A percentile compares a stretch with the other conserved stretches of the same genome.
Conservation (phyloP, 1,140 invertebrate species). For the Procambarus virginalis region DNA sequence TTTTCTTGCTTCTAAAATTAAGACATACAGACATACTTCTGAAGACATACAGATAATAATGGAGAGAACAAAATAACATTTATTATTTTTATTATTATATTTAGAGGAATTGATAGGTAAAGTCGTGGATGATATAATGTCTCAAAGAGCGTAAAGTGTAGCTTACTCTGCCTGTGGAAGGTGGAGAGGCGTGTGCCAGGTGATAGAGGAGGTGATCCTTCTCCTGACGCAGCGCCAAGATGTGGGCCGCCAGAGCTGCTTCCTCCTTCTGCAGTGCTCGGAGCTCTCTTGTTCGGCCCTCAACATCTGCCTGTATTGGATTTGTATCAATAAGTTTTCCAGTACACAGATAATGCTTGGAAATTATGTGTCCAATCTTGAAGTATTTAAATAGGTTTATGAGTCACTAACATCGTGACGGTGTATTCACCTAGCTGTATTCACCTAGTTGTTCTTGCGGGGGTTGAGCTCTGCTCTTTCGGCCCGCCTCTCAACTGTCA, state of each 20-base stretch:
- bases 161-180: neutral
- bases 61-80: neutral
- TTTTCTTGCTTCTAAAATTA: neutral
- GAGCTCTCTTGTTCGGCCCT: slow-evolving; percentile 31
- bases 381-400: no score
- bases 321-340: neutral
- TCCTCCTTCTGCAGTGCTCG: slow-evolving; percentile 50
- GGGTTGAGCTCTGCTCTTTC: no score
- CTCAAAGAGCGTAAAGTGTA: no score
- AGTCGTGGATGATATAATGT: no score
- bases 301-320: slow-evolving; percentile 21
- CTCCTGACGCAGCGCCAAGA: slow-evolving; percentile 49
- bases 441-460: no score
- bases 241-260: slow-evolving; percentile 48
- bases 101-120: no score
- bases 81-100: neutral
- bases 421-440: no score
- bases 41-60: neutral
- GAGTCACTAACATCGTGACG: no score
- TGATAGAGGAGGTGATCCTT: slow-evolving; percentile 54
- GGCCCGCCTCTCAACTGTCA: no score
- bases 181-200: slow-evolving; percentile 12
- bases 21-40: neutral
- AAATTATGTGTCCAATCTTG: neutral
- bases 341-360: neutral